Base-by-base conservation (phyloP, 2,113 vertebrate genomes). In the Zonotrichia leucophrys region DNA sequence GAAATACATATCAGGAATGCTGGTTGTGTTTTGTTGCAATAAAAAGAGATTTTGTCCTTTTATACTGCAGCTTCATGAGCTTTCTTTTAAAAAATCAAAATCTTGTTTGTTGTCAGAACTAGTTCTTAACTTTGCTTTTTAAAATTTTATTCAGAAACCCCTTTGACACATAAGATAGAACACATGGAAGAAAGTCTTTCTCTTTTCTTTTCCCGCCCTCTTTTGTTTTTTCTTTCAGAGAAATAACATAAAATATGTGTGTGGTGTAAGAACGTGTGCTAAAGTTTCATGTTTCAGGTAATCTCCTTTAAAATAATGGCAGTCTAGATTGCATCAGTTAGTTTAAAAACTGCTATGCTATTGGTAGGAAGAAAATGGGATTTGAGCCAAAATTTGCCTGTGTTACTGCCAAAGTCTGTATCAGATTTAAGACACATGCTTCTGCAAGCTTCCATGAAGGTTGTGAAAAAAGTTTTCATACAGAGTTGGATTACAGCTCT, bases 391-490 rank as follows among this genome's bases (percentile, higher is more conserved):
- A 95, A 95, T 92, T 97, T 98, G 97, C 76, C 97, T 96, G 96
- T 91, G 91, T 98, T 97, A 93, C 98, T 98, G 97, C 97, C 93
- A 98, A 98, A 97, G 98, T 98, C 99, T 99, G 99, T 98, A 98
- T 99, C 98, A 98, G 98, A 99, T 99, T 99, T 98, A 98, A 99
- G 98, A 98, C 98, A 98, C 98, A 98, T 99, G 98, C 98, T 98
- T 92, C 96, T 97, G 94, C 97, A 97, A 96, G 96, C 96, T 97
- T 98, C 96, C 96, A 97, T 96, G 97, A 97, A 97, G 97, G 96
- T 88, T 97, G 97, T 96, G 97, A 97, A 97, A 97, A 98, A 98
- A 97, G 91, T 97, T 97, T 96, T 97, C 98, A 96, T 97, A 96
- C 96, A 95, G 96, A 96, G 88, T 97, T 97, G 96, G 95, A 96